Base-by-base conservation (phyloP, 2,113 vertebrate genomes). In the Corythoichthys intestinalis region DNA sequence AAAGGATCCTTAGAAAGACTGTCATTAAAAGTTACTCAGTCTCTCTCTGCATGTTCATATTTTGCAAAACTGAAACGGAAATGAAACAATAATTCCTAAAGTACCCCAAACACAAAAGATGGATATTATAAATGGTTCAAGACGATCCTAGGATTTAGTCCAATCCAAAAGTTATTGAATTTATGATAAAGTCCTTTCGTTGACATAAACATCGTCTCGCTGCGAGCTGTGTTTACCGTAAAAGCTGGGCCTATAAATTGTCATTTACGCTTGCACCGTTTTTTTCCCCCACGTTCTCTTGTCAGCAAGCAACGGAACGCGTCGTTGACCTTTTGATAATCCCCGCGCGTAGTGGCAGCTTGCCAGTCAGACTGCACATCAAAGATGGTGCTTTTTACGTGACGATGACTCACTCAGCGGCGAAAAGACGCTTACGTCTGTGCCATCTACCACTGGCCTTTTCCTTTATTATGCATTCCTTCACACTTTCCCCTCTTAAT, bases 321-420 rank as follows among this genome's bases (percentile, higher is more conserved):
- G 71, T 72, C 66, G 63, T 77, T 83, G 66, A 78, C 76, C 82
- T 86, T 82, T 83, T 34, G 68, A 77, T 80, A 74, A 69, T 72
- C 66, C 46, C 67, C 14, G 44, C 50, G 64, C 41, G 74, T 34
- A 20, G 13, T 78, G 81, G 77, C 82, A 73, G 66, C 20, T 13
- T 41, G 69, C 73, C 70, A 80, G 73, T 69, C 77, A 72, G 64
- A 69, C 77, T 39, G 39, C 62, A 73, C 70, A 71, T 81, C 71
- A 76, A 66, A 81, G 71, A 75, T 65, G 7, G 60, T 52, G 59
- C 17, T 63, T 62, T 59, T 49, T 67, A 65, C 68, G 17, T 61
- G 61, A 71, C 60, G 75, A 79, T 65, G 46, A 78, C 65, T 78
- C 71, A 65, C 71, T 47, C 65, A 1, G 11, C 2, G 13, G 66